These are phyloP conservation scores for Scatophagus argus DNA, from an alignment of 2,113 vertebrate species.

Conservation along the genomic window DNA sequence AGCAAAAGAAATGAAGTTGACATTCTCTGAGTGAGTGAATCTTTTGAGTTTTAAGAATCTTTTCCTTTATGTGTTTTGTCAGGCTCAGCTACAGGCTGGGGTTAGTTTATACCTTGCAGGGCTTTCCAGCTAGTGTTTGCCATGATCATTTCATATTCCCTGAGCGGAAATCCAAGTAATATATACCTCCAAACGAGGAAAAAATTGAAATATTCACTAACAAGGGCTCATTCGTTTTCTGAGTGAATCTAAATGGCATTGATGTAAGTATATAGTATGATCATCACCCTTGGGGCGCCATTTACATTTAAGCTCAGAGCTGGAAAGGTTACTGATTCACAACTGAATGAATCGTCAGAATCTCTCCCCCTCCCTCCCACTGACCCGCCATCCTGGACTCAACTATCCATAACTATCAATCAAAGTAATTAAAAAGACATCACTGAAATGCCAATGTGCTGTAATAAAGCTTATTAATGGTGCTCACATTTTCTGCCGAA, in stretches of 20 bases:
- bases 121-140: slow-evolving; percentile 5
- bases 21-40: background rate
- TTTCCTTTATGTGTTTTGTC: background rate
- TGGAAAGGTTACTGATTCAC: slow-evolving; percentile 68
- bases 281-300: slow-evolving; percentile 34
- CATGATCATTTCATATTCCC: slow-evolving; percentile 30
- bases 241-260: slow-evolving; percentile 54
- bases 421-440: slow-evolving; percentile 80
- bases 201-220: slow-evolving; percentile 26
- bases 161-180: slow-evolving; percentile 24
- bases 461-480: slow-evolving; percentile 72
- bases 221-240: slow-evolving; percentile 34
- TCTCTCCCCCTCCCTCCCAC: background rate
- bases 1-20: background rate
- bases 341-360: slow-evolving; percentile 35
- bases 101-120: slow-evolving; percentile 26
- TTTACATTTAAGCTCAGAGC: slow-evolving; percentile 65
- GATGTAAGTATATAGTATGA: slow-evolving; percentile 41
- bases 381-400: slow-evolving; percentile 34
- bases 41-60: slow-evolving; percentile 4
- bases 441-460: slow-evolving; percentile 75
- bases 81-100: background rate
- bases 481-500: slow-evolving; percentile 23
- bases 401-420: slow-evolving; percentile 72
- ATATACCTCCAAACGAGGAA: background rate